Base-by-base conservation (phyloP, 2,113 vertebrate genomes). In the Festucalex cinctus region DNA sequence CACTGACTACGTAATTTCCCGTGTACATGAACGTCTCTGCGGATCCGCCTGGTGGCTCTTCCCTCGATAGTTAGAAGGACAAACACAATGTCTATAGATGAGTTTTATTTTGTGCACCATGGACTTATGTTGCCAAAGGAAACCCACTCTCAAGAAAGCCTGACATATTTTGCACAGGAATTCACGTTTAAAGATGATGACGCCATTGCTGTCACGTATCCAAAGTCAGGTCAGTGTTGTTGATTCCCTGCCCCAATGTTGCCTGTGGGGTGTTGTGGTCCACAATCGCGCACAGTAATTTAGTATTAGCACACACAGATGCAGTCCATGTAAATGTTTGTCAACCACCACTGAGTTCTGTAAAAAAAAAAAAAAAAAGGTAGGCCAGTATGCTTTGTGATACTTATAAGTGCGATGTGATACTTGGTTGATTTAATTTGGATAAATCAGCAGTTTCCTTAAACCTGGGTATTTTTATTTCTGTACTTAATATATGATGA, bases 171-270 rank as follows among this genome's bases (percentile, higher is more conserved):
- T 62, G 76, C 77, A 4, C 68, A 82, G 14, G 76, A 79, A 1
- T 86, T 87, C 41, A n/a, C 39, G 9, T 83, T 88, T 41, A 41
- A 66, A 35, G 80, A 90, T 54, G 70, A 81, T 2, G 90, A 91
- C n/a, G 64, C 89, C 3, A 19, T 88, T 22, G 72, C 58, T 16
- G 79, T 82, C 1, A 85, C 85, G 0, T 91, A 85, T 41, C 87
- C 85, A 1, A 88, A 88, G 28, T 84, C 85, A 76, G 87, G 87
- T 85, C 37, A 26, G 83, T 57, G 26, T 57, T 17, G 7, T 6
- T 57, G 4, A 24, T 0, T 1, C 12, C 48, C n/a, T n/a, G 48
- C 48, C 5, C 2, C 51, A 54, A 26, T 26, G 26, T 17, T 57
- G 6, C 12, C 13, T 57, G 14, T 17, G 54, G 22, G 6, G 26